phyloP scores from a whole-genome alignment of 53 echinoderm and acorn worm genomes.

The Crossaster papposus region DNA sequence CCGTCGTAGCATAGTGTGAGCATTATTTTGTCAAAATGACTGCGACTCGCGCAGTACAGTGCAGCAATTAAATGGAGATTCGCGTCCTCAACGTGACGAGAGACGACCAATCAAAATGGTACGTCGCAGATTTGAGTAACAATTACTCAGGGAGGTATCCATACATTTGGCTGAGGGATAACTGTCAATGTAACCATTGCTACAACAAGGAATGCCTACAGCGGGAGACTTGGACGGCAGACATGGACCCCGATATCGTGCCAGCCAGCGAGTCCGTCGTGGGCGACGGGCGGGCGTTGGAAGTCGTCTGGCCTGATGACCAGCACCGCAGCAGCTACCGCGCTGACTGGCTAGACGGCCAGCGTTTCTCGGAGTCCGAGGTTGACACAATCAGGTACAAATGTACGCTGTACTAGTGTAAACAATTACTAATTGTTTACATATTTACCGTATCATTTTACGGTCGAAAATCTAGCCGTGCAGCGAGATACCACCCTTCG shows the following conservation, averaged over 20 bases:
- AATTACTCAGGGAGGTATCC: constrained; percentile 41
- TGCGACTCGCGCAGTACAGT: no score
- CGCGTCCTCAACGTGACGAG: background rate
- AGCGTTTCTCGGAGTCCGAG: constrained; percentile 67
- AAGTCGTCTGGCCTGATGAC: constrained; percentile 79
- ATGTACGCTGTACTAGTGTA: no score
- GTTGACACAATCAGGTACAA: no score
- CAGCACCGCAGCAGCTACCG: constrained; percentile 65
- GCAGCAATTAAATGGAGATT: no score
- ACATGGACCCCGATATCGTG: constrained; percentile 58
- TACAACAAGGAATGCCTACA: constrained; percentile 52
- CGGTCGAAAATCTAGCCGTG: no score
- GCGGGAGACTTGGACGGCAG: constrained; percentile 23
- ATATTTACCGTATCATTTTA: no score
- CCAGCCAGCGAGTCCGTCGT: constrained; percentile 36
- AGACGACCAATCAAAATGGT: background rate
- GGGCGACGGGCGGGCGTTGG: constrained; percentile 30
- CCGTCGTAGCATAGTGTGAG: no score
- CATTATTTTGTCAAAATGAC: no score
- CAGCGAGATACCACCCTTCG: no score
- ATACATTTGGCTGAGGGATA: constrained; percentile 82
- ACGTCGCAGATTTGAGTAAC: background rate
- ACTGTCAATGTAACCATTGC: constrained; percentile 72
- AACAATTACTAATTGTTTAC: no score
- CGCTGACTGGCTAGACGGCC: constrained; percentile 61